These are phyloP conservation scores for Thecophora atra DNA, from an alignment of 2,888 invertebrate species.

Conservation along the genomic window DNA sequence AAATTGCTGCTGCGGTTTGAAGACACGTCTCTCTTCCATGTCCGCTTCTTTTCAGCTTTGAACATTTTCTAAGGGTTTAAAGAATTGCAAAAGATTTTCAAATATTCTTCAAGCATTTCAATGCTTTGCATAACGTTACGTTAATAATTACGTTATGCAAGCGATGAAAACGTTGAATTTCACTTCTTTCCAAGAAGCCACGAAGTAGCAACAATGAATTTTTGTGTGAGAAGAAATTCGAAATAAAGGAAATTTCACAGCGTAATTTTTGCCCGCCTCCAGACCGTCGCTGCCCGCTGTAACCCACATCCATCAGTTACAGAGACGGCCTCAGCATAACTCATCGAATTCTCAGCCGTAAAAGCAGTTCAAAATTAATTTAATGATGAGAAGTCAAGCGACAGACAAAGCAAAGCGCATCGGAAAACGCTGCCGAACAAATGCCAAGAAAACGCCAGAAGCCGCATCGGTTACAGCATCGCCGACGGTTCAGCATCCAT, in stretches of 20 bases:
- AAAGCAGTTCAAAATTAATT: neutral
- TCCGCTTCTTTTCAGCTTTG: neutral
- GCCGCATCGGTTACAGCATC: conserved; percentile 16
- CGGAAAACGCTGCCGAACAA: conserved; percentile 9
- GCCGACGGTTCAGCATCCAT: conserved; percentile 24
- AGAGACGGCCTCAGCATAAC: conserved; percentile 1
- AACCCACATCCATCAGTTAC: neutral
- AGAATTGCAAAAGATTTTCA: neutral
- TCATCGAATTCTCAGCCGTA: conserved; percentile 13
- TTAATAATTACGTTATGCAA: conserved; percentile 22
- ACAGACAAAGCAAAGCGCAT: conserved; percentile 10
- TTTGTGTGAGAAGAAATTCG: conserved; percentile 34
- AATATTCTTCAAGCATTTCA: conserved; percentile 5
- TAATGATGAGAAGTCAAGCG: conserved; percentile 26
- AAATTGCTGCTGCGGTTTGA: neutral
- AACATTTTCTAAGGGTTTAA: neutral
- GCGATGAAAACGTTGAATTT: conserved; percentile 17
- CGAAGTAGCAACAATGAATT: conserved; percentile 14
- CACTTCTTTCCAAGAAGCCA: conserved; percentile 8
- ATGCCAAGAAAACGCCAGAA: neutral
- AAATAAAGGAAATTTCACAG: conserved; percentile 23
- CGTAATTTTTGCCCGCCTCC: neutral
- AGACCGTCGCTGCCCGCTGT: neutral
- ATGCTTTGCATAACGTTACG: conserved; percentile 19
- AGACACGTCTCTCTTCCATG: neutral